Percentiles rank a stretch among this genome's conserved stretches.
phyloP scores from a whole-genome alignment of 1,140 invertebrate genomes.

The Reticulitermes speratus region DNA sequence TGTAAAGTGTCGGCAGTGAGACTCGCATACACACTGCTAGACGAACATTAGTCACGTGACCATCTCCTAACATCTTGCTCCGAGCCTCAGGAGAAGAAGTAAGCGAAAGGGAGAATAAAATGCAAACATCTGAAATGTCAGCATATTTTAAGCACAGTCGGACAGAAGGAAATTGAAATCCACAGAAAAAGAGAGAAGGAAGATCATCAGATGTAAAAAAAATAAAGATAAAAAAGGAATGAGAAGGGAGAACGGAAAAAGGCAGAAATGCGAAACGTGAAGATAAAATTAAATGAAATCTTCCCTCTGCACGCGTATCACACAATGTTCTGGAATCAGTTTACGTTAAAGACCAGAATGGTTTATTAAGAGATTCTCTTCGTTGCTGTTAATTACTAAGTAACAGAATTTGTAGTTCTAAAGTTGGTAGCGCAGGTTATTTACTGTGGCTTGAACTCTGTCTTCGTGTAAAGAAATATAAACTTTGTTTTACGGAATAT shows the following conservation, averaged over 20 bases:
- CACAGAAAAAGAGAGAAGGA: neutral
- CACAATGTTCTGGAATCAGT: too few relatives aligned
- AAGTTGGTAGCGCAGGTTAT: too few relatives aligned
- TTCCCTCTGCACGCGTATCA: neutral
- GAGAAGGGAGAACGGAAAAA: neutral
- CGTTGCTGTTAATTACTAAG: too few relatives aligned
- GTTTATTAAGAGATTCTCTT: too few relatives aligned
- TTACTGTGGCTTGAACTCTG: too few relatives aligned
- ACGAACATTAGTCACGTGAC: constrained; percentile 10
- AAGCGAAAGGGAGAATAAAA: neutral
- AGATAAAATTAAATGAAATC: neutral
- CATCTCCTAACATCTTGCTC: neutral
- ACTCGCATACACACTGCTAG: neutral
- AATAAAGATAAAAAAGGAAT: neutral
- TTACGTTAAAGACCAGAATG: too few relatives aligned
- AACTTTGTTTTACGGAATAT: too few relatives aligned
- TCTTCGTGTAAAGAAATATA: too few relatives aligned
- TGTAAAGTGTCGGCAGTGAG: constrained; percentile 12
- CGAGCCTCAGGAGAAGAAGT: neutral
- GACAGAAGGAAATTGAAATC: constrained; percentile 16
- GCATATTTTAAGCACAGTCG: neutral
- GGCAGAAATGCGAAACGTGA: neutral
- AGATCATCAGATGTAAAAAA: neutral
- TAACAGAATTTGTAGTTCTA: too few relatives aligned
- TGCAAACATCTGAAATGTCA: constrained; percentile 8